Conservation (phyloP, 2,113 vertebrate species). For the Xyliphius kryptos region DNA sequence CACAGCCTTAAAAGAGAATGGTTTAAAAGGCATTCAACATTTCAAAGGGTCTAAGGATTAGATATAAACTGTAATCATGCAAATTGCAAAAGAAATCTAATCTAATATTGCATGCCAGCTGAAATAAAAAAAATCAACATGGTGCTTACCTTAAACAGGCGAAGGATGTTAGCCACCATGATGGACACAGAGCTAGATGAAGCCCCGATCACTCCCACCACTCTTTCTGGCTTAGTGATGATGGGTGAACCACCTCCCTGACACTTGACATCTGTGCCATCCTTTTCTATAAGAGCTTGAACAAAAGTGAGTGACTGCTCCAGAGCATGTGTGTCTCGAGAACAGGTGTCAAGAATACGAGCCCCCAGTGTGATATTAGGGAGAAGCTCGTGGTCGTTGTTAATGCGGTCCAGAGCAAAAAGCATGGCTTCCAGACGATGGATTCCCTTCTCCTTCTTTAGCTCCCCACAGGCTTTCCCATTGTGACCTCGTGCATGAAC, state of each 20-base stretch:
- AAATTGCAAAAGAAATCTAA: too few species aligned
- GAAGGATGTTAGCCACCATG: constrained; percentile 98
- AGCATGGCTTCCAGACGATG: constrained; percentile 98
- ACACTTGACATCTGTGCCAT: constrained; percentile 90
- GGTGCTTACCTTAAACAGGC: constrained; percentile 87
- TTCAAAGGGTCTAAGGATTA: too few species aligned
- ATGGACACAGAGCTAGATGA: too few species aligned
- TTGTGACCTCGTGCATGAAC: constrained; percentile 85
- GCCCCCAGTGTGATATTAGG: constrained; percentile 96
- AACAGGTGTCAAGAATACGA: constrained; percentile 94
- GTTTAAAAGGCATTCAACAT: too few species aligned
- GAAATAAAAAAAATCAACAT: too few species aligned
- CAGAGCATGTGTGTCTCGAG: constrained; percentile 90
- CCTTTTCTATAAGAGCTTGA: constrained; percentile 94
- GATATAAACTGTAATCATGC: too few species aligned
- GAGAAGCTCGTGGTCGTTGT: constrained; percentile 90
- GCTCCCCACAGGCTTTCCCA: constrained; percentile 91
- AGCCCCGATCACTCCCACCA: constrained; percentile 95
- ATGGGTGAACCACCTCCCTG: constrained; percentile 85
- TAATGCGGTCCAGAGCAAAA: constrained; percentile 93
- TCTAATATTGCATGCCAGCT: too few species aligned
- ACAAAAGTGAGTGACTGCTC: constrained; percentile 98
- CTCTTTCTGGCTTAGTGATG: constrained; percentile 90
- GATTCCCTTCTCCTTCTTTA: too few species aligned
- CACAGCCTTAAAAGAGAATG: too few species aligned